Base-by-base conservation (phyloP, 2,797 vertebrate genomes). In the Orientallactaga sibirica region DNA sequence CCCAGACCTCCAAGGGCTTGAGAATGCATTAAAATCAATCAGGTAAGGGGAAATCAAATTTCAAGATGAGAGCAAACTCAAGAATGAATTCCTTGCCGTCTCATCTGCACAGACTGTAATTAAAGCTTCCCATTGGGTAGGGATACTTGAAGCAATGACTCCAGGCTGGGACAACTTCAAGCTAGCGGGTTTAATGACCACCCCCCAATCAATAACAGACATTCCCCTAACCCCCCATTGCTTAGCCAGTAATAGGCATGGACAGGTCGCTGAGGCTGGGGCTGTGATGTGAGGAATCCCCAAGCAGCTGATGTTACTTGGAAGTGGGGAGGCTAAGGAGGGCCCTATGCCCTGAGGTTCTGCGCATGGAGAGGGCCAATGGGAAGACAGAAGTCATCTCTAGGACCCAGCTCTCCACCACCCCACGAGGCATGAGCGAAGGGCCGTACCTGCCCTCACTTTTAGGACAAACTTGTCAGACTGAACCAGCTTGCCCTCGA, bases 391-490 rank as follows among this genome's bases (percentile, higher is more conserved):
- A 86, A 14, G 27, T 19, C 25, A 16, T 29, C 12, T 12, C 33
- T 33, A 20, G 1, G 19, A 61, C 14, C 0, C 0, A 29, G n/a
- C 58, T 64, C 27, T 27, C 71, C 7, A 0, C 20, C 7, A 7
- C 48, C n/a, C 27, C 25, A 37, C 62, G 43, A 19, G 18, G 27
- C 19, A 61, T 0, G 43, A 58, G 48, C 8, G 55, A 81, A 58
- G 68, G 4, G 22, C 10, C 12, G 0, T 97, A 99, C 99, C 99
- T 98, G 99, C 98, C 93, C 97, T 98, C 70, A 99, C 99, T 79
- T 98, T 99, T 86, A 99, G 98, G 61, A 88, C 90, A 83, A 99
- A 99, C n/a, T 92, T 18, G 7, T 96, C 94, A 0, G 99, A 99
- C 77, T 86, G 96, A 92, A 96, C 98, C 0, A 84, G 0, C 68